Percentiles rank a stretch among this genome's conserved stretches.
phyloP scores from a whole-genome alignment of 2,113 vertebrate species.

The Xyliphius kryptos region DNA sequence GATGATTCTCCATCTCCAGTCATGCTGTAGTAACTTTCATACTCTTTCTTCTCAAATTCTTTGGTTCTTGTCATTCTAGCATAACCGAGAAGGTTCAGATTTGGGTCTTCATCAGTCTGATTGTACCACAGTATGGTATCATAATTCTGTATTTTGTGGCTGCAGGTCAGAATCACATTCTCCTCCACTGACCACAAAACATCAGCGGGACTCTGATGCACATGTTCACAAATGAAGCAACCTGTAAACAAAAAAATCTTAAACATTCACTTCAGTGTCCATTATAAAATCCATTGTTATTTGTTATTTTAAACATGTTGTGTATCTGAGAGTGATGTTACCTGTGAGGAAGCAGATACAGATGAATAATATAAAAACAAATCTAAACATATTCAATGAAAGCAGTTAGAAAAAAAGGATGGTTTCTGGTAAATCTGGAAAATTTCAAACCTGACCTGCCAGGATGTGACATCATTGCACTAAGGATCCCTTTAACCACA shows the following conservation, averaged over 20 bases:
- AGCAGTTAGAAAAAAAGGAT: neutral
- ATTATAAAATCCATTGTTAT: too few species aligned
- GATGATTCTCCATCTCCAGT: constrained; percentile 45
- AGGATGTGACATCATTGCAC: neutral
- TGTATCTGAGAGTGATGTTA: neutral
- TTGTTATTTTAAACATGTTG: too few species aligned
- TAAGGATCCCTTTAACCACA: neutral
- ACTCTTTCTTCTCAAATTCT: neutral
- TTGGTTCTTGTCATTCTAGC: neutral
- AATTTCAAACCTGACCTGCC: neutral
- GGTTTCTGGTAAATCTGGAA: neutral
- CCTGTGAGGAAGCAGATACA: constrained; percentile 20
- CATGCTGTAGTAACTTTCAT: constrained; percentile 29
- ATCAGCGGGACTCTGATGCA: constrained; percentile 8
- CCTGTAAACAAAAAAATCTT: constrained; percentile 3
- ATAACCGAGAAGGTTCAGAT: constrained; percentile 35
- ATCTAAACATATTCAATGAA: constrained; percentile 10
- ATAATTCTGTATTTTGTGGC: constrained; percentile 14
- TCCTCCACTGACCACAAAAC: constrained; percentile 6
- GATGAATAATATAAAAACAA: neutral
- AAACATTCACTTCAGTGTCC: too few species aligned
- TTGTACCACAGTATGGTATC: constrained; percentile 34
- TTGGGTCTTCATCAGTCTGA: neutral
- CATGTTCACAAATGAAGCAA: neutral
- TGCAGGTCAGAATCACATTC: constrained; percentile 22